Conservation (phyloP, 2,888 invertebrate species). For the Agrypnus murinus region DNA sequence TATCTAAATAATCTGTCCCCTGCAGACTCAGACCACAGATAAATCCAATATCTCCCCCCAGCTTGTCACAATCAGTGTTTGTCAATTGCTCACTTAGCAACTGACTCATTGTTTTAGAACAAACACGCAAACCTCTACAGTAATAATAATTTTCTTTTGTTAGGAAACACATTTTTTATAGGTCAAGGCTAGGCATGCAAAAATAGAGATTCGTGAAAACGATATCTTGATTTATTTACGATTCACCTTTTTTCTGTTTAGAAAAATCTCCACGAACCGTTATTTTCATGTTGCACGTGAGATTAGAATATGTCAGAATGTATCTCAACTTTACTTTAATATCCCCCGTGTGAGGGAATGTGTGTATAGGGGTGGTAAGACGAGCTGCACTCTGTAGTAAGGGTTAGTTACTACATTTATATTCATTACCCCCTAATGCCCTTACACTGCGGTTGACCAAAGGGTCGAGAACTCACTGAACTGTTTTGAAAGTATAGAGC, state of each 20-base stretch:
- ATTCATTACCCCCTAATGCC: slow-evolving; percentile 67
- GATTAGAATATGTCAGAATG: slow-evolving; percentile 44
- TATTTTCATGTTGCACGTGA: slow-evolving; percentile 23
- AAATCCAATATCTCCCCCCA: slow-evolving; percentile 68
- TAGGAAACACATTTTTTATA: background rate
- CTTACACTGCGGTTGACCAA: slow-evolving; percentile 68
- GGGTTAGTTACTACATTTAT: slow-evolving; percentile 65
- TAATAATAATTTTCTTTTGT: slow-evolving; percentile 10
- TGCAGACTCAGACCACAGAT: slow-evolving; percentile 65
- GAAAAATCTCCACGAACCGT: slow-evolving; percentile 2
- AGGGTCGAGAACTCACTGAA: slow-evolving; percentile 60
- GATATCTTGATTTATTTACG: slow-evolving; percentile 28
- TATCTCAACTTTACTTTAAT: slow-evolving; percentile 32
- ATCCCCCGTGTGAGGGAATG: slow-evolving; percentile 3
- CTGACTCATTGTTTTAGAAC: slow-evolving; percentile 63
- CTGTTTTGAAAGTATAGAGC: slow-evolving; percentile 54
- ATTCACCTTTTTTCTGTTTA: background rate
- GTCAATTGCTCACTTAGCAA: slow-evolving; percentile 69
- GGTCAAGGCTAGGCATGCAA: slow-evolving; percentile 25
- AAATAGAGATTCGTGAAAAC: slow-evolving; percentile 11
- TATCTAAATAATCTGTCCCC: slow-evolving; percentile 70
- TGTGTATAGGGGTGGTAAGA: slow-evolving; percentile 41
- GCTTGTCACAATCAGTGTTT: slow-evolving; percentile 71
- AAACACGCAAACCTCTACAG: slow-evolving; percentile 29
- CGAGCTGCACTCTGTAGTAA: slow-evolving; percentile 35